These are phyloP conservation scores for Limnothrissa miodon DNA, from an alignment of 2,113 vertebrate genomes.

Conservation along the genomic window DNA sequence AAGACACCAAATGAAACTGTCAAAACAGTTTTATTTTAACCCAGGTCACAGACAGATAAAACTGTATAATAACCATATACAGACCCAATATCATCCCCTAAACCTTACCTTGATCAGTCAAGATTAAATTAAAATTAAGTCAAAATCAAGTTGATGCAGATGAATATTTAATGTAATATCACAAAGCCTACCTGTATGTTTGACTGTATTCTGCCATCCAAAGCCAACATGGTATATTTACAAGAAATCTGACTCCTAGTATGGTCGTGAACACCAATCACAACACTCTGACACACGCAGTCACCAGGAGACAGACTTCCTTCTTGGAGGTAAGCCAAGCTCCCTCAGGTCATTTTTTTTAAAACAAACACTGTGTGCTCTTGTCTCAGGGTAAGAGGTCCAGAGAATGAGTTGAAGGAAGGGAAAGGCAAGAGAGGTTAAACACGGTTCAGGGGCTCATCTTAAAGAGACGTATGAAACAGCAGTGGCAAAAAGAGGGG, in stretches of 20 bases:
- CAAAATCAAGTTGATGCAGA: background rate
- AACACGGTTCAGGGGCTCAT: background rate
- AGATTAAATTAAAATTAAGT: no score
- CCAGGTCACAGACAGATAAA: background rate
- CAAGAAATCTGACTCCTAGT: background rate
- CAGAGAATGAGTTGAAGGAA: background rate
- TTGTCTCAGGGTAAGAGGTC: slow-evolving; percentile 5
- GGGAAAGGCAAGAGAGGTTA: background rate
- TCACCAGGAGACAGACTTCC: slow-evolving; percentile 51
- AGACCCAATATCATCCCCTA: background rate
- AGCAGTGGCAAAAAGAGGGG: background rate
- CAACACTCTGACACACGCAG: slow-evolving; percentile 43
- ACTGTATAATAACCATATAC: background rate
- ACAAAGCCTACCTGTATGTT: background rate
- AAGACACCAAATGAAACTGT: background rate
- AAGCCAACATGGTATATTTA: background rate
- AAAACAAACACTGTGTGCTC: background rate
- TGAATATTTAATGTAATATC: background rate
- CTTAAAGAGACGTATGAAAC: background rate
- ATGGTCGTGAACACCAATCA: slow-evolving; percentile 20
- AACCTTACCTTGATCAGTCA: background rate
- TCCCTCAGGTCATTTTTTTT: background rate
- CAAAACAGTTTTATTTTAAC: background rate
- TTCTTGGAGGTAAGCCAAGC: slow-evolving; percentile 39
- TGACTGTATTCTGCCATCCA: background rate